These are phyloP conservation scores for Merops nubicus DNA, from an alignment of 2,113 vertebrate species.

Conservation along the genomic window DNA sequence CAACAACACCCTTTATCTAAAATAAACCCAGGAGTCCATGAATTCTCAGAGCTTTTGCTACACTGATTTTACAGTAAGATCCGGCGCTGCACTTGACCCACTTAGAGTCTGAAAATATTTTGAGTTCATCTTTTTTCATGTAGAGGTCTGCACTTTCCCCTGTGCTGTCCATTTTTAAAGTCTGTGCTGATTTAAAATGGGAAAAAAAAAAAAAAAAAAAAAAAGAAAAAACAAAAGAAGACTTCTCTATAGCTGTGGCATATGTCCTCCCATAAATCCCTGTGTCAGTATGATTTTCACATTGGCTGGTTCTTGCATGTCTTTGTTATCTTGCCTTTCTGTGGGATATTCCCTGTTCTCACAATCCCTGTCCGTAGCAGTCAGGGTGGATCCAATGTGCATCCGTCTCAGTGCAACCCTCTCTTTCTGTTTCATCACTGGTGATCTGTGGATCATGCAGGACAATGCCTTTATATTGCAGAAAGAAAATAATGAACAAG, in stretches of 20 bases:
- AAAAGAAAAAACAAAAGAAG: no score
- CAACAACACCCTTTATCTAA: neutral
- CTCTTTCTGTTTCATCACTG: neutral
- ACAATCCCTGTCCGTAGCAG: neutral
- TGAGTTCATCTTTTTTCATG: neutral
- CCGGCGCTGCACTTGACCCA: neutral
- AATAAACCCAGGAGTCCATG: neutral
- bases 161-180: neutral
- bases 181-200: neutral
- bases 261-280: neutral
- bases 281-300: neutral
- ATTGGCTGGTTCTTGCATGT: neutral
- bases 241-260: neutral
- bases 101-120: neutral
- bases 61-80: neutral
- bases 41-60: neutral
- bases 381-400: neutral
- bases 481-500: neutral
- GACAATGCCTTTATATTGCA: neutral
- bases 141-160: rapidly evolving
- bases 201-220: neutral
- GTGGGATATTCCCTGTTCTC: neutral
- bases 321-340: neutral
- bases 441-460: neutral
- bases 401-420: neutral